Percentiles rank a stretch among this genome's conserved stretches.
Conservation (phyloP, 2,113 vertebrate genomes). For the mouse (Mus musculus) region DNA sequence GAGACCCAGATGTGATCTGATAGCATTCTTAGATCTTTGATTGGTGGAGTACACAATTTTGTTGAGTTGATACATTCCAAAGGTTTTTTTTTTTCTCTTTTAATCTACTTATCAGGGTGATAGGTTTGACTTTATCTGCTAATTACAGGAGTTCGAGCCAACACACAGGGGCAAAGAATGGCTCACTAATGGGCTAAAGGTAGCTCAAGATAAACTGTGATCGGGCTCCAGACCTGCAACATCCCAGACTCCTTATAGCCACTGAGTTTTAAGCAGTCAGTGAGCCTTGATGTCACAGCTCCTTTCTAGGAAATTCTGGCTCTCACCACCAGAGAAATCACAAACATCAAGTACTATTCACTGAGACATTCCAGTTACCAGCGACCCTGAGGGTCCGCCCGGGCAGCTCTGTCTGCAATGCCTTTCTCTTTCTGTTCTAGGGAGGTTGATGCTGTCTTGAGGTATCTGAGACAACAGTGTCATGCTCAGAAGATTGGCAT, state of each 20-base stretch:
- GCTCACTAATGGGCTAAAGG: not conserved
- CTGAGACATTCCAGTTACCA: too few relatives aligned
- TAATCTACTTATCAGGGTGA: not conserved
- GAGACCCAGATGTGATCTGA: not conserved
- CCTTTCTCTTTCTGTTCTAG: conserved; percentile 78
- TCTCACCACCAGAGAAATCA: not conserved
- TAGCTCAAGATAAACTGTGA: not conserved
- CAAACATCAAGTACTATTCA: not conserved
- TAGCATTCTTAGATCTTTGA: not conserved
- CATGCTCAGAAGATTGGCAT: conserved; percentile 83
- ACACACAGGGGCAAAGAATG: not conserved
- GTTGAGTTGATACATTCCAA: not conserved
- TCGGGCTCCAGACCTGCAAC: not conserved
- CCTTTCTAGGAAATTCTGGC: not conserved
- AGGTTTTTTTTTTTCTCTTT: not conserved
- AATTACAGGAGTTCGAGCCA: not conserved
- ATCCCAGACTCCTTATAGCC: not conserved
- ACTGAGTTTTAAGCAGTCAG: not conserved
- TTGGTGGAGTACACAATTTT: not conserved
- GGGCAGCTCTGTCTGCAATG: not conserved
- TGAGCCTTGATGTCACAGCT: not conserved
- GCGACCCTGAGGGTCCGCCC: rapidly evolving
- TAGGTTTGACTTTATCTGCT: not conserved
- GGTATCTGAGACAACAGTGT: conserved; percentile 87
- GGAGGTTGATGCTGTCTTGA: conserved; percentile 87